These are phyloP conservation scores for Cartodere bifasciata DNA, from an alignment of 2,888 invertebrate genomes.

Conservation along the genomic window DNA sequence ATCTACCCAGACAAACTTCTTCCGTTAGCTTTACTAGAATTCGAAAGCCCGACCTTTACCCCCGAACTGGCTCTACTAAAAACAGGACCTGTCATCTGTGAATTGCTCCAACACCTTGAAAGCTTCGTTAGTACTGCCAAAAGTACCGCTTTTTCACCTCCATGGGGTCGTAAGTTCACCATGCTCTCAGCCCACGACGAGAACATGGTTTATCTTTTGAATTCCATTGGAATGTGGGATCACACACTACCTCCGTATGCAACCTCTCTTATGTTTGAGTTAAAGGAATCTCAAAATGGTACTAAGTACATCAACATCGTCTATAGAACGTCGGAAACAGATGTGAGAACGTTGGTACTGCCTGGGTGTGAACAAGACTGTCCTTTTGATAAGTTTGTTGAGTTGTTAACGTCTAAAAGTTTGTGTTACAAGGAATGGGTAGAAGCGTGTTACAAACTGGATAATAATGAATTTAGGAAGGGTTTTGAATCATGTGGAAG, in stretches of 20 bases:
- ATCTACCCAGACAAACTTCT: constrained; percentile 51
- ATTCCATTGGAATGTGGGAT: constrained; percentile 51
- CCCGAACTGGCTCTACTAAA: constrained; percentile 45
- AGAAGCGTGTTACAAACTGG: constrained; percentile 45
- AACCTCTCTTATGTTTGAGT: constrained; percentile 53
- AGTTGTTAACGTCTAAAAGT: constrained; percentile 44
- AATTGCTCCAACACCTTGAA: constrained; percentile 52
- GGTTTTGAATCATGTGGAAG: too few relatives aligned
- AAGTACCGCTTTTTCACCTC: neutral
- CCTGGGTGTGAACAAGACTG: constrained; percentile 50
- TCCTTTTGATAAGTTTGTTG: constrained; percentile 40
- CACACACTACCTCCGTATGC: constrained; percentile 50
- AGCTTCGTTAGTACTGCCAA: neutral
- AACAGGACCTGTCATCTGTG: constrained; percentile 53
- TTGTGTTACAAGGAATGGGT: constrained; percentile 44
- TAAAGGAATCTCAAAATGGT: constrained; percentile 31
- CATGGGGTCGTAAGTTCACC: constrained; percentile 43
- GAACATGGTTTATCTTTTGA: constrained; percentile 55
- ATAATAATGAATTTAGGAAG: too few relatives aligned
- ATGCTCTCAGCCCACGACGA: constrained; percentile 67
- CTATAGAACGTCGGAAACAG: constrained; percentile 50
- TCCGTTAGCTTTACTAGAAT: constrained; percentile 48
- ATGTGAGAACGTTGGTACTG: constrained; percentile 43
- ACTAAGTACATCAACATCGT: constrained; percentile 21
- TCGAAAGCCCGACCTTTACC: constrained; percentile 42